Evolutionary conservation across 2,888 invertebrate species (phyloP).

Genomic region (Rhorus exstirpatorius): DNA sequence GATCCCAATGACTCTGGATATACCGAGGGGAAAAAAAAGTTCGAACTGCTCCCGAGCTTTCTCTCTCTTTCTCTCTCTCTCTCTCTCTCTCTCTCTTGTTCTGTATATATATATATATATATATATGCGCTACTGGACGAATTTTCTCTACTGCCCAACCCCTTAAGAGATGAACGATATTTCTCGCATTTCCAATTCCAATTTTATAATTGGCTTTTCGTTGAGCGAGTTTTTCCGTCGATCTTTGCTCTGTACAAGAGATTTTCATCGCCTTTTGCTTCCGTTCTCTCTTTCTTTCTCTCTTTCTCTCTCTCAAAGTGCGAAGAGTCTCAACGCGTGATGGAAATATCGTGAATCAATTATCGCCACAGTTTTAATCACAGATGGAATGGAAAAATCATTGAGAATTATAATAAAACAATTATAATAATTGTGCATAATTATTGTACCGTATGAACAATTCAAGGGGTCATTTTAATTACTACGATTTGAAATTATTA

Average conservation of each 20-base stretch:
- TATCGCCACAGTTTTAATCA: constrained; percentile 28
- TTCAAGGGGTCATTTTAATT: too few relatives aligned
- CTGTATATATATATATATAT: too few relatives aligned
- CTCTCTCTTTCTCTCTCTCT: not conserved
- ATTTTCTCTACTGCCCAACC: constrained; percentile 14
- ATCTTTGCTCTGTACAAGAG: constrained; percentile 37
- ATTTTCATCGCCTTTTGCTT: not conserved
- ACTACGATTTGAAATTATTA: too few relatives aligned
- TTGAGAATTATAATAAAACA: not conserved
- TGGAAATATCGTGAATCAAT: constrained; percentile 50
- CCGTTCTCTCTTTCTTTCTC: not conserved
- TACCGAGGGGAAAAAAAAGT: constrained; percentile 35
- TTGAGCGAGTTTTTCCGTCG: constrained; percentile 50
- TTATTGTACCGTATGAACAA: not conserved
- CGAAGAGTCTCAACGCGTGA: constrained; percentile 64
- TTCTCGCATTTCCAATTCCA: constrained; percentile 52
- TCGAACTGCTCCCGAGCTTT: constrained; percentile 10
- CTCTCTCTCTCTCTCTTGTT: not conserved
- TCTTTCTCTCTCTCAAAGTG: constrained; percentile 44
- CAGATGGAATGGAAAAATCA: not conserved
- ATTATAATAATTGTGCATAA: not conserved
- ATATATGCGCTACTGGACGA: constrained; percentile 35
- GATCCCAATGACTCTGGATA: constrained; percentile 31
- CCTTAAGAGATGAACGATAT: constrained; percentile 32
- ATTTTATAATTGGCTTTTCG: constrained; percentile 65